Percentiles rank a stretch among this genome's conserved stretches.
Evolutionary conservation across 2,113 vertebrate species (phyloP).

Genomic region (Nothocercus julius): DNA sequence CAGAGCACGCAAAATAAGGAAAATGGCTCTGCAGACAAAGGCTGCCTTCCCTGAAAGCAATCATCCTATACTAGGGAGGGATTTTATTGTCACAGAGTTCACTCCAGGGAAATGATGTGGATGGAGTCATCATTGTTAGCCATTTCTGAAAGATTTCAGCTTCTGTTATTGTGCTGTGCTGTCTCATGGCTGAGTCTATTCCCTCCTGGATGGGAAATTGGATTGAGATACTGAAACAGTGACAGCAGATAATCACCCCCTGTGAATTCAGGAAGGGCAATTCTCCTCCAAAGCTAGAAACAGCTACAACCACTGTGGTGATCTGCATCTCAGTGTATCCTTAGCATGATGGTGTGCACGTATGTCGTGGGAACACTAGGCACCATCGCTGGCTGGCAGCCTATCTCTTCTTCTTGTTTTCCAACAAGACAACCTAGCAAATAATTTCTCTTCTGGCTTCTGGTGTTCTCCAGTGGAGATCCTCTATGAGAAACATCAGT

Average conservation of each 20-base stretch:
- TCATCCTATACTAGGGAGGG: conserved; percentile 24
- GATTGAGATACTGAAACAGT: conserved; percentile 73
- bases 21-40: conserved; percentile 71
- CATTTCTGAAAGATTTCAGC: conserved; percentile 55
- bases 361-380: not conserved
- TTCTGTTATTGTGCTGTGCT: conserved; percentile 63
- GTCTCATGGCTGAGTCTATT: conserved; percentile 38
- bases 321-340: conserved; percentile 17
- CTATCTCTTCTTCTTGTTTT: conserved; percentile 11
- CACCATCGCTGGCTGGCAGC: not conserved
- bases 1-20: conserved; percentile 46
- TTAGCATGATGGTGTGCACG: not conserved
- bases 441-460: conserved; percentile 32
- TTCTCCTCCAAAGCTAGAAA: conserved; percentile 13
- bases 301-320: conserved; percentile 9
- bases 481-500: not conserved
- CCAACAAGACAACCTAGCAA: not conserved
- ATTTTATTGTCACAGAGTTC: conserved; percentile 65
- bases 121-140: conserved; percentile 65
- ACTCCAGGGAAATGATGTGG: conserved; percentile 47
- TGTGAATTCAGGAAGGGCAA: conserved; percentile 46
- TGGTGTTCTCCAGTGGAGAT: conserved; percentile 5
- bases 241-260: conserved; percentile 67
- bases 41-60: conserved; percentile 64
- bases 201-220: conserved; percentile 39